Base-by-base conservation (phyloP, 1,140 invertebrate species). In the Contarinia nasturtii region DNA sequence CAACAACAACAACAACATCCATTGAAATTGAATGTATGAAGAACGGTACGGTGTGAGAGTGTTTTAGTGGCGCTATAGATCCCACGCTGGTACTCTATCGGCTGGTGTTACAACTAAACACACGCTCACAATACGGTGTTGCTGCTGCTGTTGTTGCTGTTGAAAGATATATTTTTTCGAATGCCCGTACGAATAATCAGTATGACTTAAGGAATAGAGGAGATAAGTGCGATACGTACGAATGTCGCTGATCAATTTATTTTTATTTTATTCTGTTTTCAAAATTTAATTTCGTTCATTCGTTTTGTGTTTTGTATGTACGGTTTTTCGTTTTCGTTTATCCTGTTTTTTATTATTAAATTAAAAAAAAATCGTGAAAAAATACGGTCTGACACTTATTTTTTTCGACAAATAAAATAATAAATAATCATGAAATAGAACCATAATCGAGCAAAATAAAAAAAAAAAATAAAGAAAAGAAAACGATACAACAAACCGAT, bases 1-100 rank as follows among this genome's bases (percentile, higher is more conserved):
- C 11, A 15, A 7, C n/a, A n/a, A 41, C n/a, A 41, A 7, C 38
- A 15, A n/a, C 38, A 41, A 41, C 7, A 7, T n/a, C 11, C 38
- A 41, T n/a, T n/a, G n/a, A n/a, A n/a, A n/a, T n/a, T n/a, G n/a
- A 41, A 41, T 7, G 17, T n/a, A 18, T n/a, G 17, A 15, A 3
- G 36, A 38, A 38, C 15, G 12, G 15, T n/a, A 14, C 36, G 5
- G 41, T 43, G 10, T 43, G 11, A 8, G 7, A 43, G 41, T 18
- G 17, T 18, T 18, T 18, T 43, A 18, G 41, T 43, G 41, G 41
- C 41, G 41, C 41, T 43, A n/a, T n/a, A 43, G 18, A 43, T 43
- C 41, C 41, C 41, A 43, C 17, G 17, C 41, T 27, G 41, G 11
- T 19, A 18, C 20, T 21, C 41, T 43, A 18, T 19, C 41, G 41